Percentiles rank a stretch among this genome's conserved stretches.
Evolutionary conservation across 2,888 invertebrate genomes (phyloP).

Genomic region (Euphydryas editha): DNA sequence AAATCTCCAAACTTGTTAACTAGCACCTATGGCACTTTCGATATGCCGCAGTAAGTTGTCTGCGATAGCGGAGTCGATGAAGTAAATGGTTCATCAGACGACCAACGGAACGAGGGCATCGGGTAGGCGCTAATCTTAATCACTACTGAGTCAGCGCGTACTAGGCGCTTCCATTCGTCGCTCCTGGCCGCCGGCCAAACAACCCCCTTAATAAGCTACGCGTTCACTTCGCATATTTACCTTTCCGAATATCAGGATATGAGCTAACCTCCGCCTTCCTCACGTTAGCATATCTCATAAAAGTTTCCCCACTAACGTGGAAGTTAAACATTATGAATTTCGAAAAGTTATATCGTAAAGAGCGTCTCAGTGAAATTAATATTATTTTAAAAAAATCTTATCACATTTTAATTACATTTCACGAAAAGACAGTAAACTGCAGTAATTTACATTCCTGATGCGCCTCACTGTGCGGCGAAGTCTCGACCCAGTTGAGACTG

Average conservation of each 20-base stretch:
- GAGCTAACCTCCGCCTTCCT: constrained; percentile 13
- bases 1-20: neutral
- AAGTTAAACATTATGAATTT: constrained; percentile 33
- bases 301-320: constrained; percentile 26
- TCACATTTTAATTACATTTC: constrained; percentile 6
- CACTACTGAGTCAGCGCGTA: constrained; percentile 54
- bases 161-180: constrained; percentile 53
- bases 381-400: constrained; percentile 15
- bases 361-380: constrained; percentile 24
- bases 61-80: constrained; percentile 5
- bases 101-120: constrained; percentile 15
- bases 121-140: constrained; percentile 59
- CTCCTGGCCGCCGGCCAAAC: constrained; percentile 54
- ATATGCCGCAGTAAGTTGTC: neutral
- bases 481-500: constrained; percentile 10
- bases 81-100: constrained; percentile 7
- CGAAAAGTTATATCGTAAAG: constrained; percentile 28
- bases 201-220: constrained; percentile 61
- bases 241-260: constrained; percentile 28
- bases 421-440: constrained; percentile 3
- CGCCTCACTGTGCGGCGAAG: neutral
- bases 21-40: constrained; percentile 1
- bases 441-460: constrained; percentile 11
- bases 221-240: constrained; percentile 54
- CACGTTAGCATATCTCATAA: constrained; percentile 33